Base-by-base conservation (phyloP, 1,140 invertebrate species). In the Scaptodrosophila lebanonensis region DNA sequence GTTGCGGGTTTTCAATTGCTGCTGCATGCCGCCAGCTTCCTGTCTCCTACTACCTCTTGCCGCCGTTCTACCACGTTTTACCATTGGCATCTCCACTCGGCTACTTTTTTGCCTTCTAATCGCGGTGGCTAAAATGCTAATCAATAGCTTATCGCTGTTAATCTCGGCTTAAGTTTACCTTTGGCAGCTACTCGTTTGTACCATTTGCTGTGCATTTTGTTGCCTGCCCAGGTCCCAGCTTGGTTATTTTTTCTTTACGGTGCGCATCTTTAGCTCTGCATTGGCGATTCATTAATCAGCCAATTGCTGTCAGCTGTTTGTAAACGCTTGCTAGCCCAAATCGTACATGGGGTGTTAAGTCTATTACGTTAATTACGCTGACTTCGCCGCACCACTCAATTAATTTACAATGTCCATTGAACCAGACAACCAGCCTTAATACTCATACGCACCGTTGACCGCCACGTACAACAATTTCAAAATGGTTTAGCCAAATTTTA, bases 141-240 rank as follows among this genome's bases (percentile, higher is more conserved):
- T 82, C 75, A 82, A 82, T 82, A 83, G 75, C 62, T 82, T 82
- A 82, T 82, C 75, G 75, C 75, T 82, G 83, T 82, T 82, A 82
- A 82, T 82, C 75, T 82, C 70, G 27, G 75, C 75, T 75, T 75
- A 69, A 65, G 70, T 75, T 83, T 82, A 82, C 75, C 76, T 83
- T 82, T 69, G 68, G 60, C 68, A 67, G 70, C 64, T 52, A 64
- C 59, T 64, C 32, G 32, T 13, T 33, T 33, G 32, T 33, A n/a
- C 8, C 35, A 38, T 38, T 54, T 52, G 75, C 76, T 82, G 76
- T 76, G 76, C 72, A 76, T 79, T 79, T 79, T 75, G 62, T 72
- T 25, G 36, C 56, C 15, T 38, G 15, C 35, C 5, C 5, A n/a
- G n/a, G n/a, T n/a, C n/a, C n/a, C n/a, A n/a, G n/a, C n/a, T n/a